These are phyloP conservation scores for Hypomesus transpacificus DNA, from an alignment of 2,113 vertebrate species.

Conservation along the genomic window DNA sequence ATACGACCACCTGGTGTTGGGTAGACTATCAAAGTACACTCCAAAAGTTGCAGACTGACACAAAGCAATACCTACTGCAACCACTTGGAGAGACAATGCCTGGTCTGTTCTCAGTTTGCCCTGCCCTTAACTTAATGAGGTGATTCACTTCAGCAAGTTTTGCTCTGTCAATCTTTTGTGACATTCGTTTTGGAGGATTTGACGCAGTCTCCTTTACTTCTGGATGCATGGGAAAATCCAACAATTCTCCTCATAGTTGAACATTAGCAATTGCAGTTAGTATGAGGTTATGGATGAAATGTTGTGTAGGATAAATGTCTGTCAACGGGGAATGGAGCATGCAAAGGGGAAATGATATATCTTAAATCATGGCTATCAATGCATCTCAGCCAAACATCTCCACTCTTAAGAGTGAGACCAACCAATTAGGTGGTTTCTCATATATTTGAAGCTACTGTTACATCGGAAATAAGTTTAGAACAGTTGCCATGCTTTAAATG, in stretches of 20 bases:
- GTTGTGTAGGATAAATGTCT: slow-evolving; percentile 25
- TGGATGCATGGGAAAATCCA: slow-evolving; percentile 22
- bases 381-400: not conserved
- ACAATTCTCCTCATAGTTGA: slow-evolving; percentile 41
- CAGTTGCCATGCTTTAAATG: no score
- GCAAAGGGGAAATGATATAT: slow-evolving; percentile 15
- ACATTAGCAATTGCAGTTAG: slow-evolving; percentile 47
- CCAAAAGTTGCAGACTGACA: not conserved
- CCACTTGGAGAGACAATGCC: not conserved
- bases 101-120: slow-evolving; percentile 12
- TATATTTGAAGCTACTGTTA: not conserved
- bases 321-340: slow-evolving; percentile 6
- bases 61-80: slow-evolving; percentile 28
- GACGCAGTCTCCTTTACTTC: slow-evolving; percentile 28
- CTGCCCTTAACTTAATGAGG: slow-evolving; percentile 48
- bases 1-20: not conserved
- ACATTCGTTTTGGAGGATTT: slow-evolving; percentile 29
- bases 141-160: slow-evolving; percentile 43
- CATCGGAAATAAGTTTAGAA: no score
- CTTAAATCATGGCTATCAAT: slow-evolving; percentile 5
- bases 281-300: not conserved
- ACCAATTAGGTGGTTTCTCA: no score
- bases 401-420: not conserved
- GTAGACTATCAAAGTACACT: not conserved
- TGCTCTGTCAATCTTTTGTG: slow-evolving; percentile 4